Conservation (phyloP, 2,113 vertebrate genomes). For the Paralichthys olivaceus region DNA sequence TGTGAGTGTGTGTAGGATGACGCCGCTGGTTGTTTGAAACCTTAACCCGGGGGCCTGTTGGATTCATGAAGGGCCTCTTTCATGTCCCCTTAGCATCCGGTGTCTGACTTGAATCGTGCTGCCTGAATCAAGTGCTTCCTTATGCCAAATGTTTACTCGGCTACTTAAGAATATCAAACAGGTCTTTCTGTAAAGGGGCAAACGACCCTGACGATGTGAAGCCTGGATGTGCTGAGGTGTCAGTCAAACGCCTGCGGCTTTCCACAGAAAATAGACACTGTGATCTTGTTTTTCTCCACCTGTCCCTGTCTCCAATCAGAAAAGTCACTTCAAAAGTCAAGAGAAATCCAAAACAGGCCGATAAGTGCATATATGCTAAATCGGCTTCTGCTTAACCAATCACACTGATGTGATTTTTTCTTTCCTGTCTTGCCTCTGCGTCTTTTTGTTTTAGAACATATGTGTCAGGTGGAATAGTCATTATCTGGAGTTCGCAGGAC, state of each 20-base stretch:
- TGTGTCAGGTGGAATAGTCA: constrained; percentile 71
- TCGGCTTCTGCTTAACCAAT: constrained; percentile 36
- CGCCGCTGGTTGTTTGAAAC: constrained; percentile 66
- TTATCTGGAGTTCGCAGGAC: constrained; percentile 39
- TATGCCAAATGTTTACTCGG: constrained; percentile 74
- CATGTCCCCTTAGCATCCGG: constrained; percentile 69
- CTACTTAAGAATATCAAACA: constrained; percentile 71
- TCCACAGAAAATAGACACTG: constrained; percentile 33
- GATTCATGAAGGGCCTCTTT: constrained; percentile 76
- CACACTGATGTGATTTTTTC: constrained; percentile 36
- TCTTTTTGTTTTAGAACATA: constrained; percentile 29
- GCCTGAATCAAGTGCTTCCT: constrained; percentile 78
- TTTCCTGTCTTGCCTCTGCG: constrained; percentile 31
- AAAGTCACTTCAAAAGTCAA: constrained; percentile 7
- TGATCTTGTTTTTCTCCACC: constrained; percentile 12
- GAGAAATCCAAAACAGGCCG: constrained; percentile 27
- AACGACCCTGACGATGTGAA: constrained; percentile 17
- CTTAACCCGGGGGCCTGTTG: constrained; percentile 53
- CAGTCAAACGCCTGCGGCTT: constrained; percentile 48
- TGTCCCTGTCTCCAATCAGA: background rate
- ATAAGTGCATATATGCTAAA: background rate
- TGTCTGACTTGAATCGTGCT: constrained; percentile 59
- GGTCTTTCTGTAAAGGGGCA: constrained; percentile 20
- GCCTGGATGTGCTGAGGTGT: constrained; percentile 32
- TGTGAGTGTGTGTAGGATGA: constrained; percentile 8